These are phyloP conservation scores for Dolomedes plantarius DNA, from an alignment of 2,888 invertebrate species.

Conservation along the genomic window DNA sequence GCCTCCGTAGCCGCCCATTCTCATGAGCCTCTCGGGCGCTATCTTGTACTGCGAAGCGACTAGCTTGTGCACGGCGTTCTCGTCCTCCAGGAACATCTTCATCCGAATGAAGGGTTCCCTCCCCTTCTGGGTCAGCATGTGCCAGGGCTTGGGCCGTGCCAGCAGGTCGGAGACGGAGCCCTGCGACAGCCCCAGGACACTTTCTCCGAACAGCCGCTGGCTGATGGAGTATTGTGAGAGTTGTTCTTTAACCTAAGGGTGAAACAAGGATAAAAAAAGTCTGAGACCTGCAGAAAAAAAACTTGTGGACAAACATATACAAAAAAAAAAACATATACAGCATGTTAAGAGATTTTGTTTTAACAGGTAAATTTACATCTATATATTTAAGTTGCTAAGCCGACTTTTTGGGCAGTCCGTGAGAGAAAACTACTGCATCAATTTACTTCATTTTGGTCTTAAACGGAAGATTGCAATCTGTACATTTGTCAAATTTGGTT, in stretches of 20 bases:
- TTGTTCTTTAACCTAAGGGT: constrained; percentile 89
- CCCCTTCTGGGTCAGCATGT: constrained; percentile 98
- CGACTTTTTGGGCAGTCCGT: no score
- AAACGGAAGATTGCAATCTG: no score
- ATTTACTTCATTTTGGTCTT: no score
- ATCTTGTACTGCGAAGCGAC: constrained; percentile 98
- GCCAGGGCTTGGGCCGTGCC: constrained; percentile 98
- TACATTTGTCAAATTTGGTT: no score
- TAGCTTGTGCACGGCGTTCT: constrained; percentile 94
- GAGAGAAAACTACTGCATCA: no score
- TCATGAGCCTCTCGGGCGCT: constrained; percentile 97
- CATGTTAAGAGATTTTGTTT: no score
- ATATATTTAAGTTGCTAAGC: no score
- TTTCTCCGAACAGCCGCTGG: constrained; percentile 98
- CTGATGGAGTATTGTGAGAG: constrained; percentile 97
- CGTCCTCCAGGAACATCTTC: constrained; percentile 98
- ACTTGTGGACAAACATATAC: no score
- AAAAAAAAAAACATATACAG: no score
- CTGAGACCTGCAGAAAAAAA: no score
- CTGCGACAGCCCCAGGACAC: constrained; percentile 94
- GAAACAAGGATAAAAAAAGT: no score
- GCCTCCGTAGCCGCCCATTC: constrained; percentile 80
- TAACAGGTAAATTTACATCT: no score
- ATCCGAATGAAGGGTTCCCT: constrained; percentile 97
- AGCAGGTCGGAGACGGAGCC: constrained; percentile 98